Conservation (phyloP, 2,797 vertebrate species). For the Ctenosaura bakeri region DNA sequence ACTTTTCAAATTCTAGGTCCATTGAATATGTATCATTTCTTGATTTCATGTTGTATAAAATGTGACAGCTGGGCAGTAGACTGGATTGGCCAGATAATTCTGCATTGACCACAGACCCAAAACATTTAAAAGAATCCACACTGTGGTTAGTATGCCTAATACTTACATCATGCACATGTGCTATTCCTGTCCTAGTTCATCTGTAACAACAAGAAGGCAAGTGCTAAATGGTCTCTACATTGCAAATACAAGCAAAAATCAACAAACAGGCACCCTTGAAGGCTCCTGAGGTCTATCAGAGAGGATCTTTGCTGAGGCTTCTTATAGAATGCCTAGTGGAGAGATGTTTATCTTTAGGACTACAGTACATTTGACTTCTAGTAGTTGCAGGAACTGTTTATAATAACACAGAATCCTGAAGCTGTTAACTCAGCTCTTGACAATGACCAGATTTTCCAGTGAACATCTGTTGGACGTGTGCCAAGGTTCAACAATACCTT, state of each 20-base stretch:
- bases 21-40: background rate
- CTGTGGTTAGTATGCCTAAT: background rate
- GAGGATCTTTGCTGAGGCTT: conserved; percentile 23
- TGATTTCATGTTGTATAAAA: background rate
- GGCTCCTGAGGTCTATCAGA: conserved; percentile 59
- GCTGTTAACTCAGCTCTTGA: conserved; percentile 67
- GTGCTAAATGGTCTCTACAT: conserved; percentile 34
- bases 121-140: background rate
- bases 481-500: conserved; percentile 75
- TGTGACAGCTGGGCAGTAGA: background rate
- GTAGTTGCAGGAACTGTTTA: conserved; percentile 66
- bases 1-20: background rate
- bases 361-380: conserved; percentile 50
- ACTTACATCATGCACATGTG: background rate
- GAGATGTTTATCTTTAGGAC: conserved; percentile 76
- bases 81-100: background rate
- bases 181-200: conserved; percentile 52
- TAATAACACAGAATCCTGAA: conserved; percentile 59
- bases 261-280: conserved; percentile 52
- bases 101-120: background rate
- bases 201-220: conserved; percentile 47
- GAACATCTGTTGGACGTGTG: conserved; percentile 47
- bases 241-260: conserved; percentile 6
- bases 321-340: conserved; percentile 75
- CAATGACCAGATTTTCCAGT: conserved; percentile 74